Percentiles rank a stretch among this genome's conserved stretches.
These are phyloP conservation scores for Mechanitis messenoides DNA, from an alignment of 2,888 invertebrate species.

Conservation along the genomic window DNA sequence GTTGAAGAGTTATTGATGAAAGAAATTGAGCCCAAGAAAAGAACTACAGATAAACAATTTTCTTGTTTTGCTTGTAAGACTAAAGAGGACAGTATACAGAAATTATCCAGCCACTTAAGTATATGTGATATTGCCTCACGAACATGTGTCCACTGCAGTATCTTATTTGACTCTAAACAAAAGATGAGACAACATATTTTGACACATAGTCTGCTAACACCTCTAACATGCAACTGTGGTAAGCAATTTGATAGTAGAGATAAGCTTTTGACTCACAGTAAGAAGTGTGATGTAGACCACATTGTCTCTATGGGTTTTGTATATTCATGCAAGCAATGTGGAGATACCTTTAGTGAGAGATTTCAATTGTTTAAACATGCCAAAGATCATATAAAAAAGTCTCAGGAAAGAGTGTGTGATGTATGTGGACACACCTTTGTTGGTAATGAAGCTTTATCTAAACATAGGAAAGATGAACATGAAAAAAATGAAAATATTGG, in stretches of 20 bases:
- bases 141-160: constrained; percentile 58
- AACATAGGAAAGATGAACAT: constrained; percentile 56
- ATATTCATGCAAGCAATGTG: constrained; percentile 64
- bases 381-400: constrained; percentile 53
- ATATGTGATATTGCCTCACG: constrained; percentile 55
- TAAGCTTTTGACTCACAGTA: constrained; percentile 49
- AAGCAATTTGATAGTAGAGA: constrained; percentile 51
- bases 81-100: constrained; percentile 50
- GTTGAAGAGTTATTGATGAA: constrained; percentile 58
- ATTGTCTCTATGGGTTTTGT: constrained; percentile 43
- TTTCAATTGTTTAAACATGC: constrained; percentile 60
- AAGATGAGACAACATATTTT: constrained; percentile 59
- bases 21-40: constrained; percentile 46
- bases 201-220: constrained; percentile 40
- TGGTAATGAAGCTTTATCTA: constrained; percentile 47
- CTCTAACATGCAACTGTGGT: constrained; percentile 52
- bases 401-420: constrained; percentile 54
- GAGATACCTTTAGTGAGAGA: constrained; percentile 53
- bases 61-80: constrained; percentile 61
- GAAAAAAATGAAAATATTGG: constrained; percentile 39
- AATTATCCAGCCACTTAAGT: constrained; percentile 58
- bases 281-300: constrained; percentile 50
- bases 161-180: constrained; percentile 58
- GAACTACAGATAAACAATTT: constrained; percentile 39
- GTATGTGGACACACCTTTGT: constrained; percentile 55